Conservation (phyloP, 2,113 vertebrate genomes). For the Trachemys scripta region DNA sequence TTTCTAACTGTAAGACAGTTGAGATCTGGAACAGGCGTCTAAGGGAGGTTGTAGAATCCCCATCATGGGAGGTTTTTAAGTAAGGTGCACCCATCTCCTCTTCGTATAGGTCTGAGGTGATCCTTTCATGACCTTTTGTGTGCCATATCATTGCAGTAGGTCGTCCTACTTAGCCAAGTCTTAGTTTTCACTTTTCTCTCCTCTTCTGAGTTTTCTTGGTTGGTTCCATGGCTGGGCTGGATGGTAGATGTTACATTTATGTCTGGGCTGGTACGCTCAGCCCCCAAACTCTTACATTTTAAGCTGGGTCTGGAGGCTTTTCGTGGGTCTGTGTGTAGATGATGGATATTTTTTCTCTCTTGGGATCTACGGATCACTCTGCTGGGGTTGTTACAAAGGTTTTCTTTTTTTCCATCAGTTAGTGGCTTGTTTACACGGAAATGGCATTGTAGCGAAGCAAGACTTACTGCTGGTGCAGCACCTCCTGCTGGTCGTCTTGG, state of each 20-base stretch:
- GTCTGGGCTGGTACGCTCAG: background rate
- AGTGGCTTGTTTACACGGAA: background rate
- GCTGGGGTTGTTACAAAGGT: background rate
- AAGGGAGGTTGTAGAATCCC: too few relatives aligned
- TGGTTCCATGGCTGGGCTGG: background rate
- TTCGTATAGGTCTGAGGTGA: background rate
- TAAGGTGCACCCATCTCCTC: background rate
- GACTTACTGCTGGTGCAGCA: too few relatives aligned
- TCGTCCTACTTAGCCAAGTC: background rate
- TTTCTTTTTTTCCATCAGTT: background rate
- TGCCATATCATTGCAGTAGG: background rate
- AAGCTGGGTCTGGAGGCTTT: background rate
- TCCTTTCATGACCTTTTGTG: background rate
- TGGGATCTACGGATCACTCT: background rate
- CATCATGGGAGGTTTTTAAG: too few relatives aligned
- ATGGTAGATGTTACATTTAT: background rate
- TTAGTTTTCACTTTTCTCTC: background rate
- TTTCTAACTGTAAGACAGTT: too few relatives aligned
- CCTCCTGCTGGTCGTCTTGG: too few relatives aligned
- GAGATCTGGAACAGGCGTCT: too few relatives aligned
- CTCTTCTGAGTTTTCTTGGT: background rate
- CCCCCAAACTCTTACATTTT: background rate
- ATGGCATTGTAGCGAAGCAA: too few relatives aligned
- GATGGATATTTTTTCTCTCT: background rate
- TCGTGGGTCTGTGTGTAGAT: background rate